Base-by-base conservation (phyloP, 2,888 invertebrate genomes). In the Pterostichus madidus region DNA sequence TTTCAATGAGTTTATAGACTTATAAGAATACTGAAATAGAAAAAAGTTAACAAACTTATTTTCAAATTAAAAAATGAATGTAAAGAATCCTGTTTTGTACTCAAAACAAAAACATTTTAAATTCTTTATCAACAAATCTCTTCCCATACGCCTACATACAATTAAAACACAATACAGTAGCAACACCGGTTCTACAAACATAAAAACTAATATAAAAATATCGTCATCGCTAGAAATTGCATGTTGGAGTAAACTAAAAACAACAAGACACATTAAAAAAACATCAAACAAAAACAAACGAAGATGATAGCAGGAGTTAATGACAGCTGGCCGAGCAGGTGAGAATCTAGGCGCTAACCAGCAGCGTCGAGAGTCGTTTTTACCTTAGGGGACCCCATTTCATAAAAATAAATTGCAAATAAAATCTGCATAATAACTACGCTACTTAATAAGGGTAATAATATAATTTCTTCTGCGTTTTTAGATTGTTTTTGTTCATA, bases 301-400 rank as follows among this genome's bases (percentile, higher is more conserved):
- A 83, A 84, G 84, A 83, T 83, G 83, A 81, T 83, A 83, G 83
- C 84, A 79, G 46, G 80, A 83, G 83, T 79, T 85, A 85, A 85
- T 84, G 85, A 85, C 84, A 84, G 84, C 85, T 85, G 85, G 79
- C 82, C 80, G 75, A 84, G 84, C 85, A 85, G 84, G 84, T 84
- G 84, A 24, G 64, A 68, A 24, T 31, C 31, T 64, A 64, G 35
- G 31, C 64, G 49, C 5, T 49, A 59, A 13, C 64, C 64, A 64
- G 64, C 6, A 35, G 64, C 64, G 64, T 13, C 7, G n/a, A 32
- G 31, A 32, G n/a, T 13, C n/a, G 64, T 32, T 64, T 64, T 64
- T 17, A 31, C 11, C 13, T 35, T 24, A 32, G 35, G 64, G 32
- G 13, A 39, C 39, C 39, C 39, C 39, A 39, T 39, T 39, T 39